Evolutionary conservation across 2,888 invertebrate genomes (phyloP).

Genomic region (Watsonalla binaria): DNA sequence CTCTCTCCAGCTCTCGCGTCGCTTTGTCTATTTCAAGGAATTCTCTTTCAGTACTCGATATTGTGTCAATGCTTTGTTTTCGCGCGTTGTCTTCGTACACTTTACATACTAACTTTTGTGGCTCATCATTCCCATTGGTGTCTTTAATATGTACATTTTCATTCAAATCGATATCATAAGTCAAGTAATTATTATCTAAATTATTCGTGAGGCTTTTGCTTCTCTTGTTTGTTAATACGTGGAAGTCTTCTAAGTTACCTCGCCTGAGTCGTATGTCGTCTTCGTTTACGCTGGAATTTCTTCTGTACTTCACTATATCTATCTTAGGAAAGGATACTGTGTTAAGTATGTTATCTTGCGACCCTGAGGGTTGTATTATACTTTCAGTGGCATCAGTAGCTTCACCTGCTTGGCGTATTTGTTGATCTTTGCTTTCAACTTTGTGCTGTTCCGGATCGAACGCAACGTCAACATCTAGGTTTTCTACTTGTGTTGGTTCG

Average conservation of each 20-base stretch:
- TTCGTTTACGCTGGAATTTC: constrained; percentile 70
- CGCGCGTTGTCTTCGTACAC: constrained; percentile 49
- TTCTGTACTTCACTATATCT: constrained; percentile 61
- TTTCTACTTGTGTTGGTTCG: constrained; percentile 8
- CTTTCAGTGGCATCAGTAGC: constrained; percentile 18
- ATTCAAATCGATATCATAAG: constrained; percentile 65
- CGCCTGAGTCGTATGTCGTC: constrained; percentile 63
- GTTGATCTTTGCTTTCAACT: constrained; percentile 9
- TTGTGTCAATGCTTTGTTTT: constrained; percentile 64
- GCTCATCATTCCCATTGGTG: constrained; percentile 57
- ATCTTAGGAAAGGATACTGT: constrained; percentile 59
- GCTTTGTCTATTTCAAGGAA: constrained; percentile 71
- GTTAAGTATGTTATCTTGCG: constrained; percentile 49
- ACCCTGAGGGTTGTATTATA: constrained; percentile 30
- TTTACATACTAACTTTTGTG: constrained; percentile 65
- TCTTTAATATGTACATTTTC: constrained; percentile 43
- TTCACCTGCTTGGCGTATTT: constrained; percentile 12
- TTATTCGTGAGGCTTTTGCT: constrained; percentile 66
- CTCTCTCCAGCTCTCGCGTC: constrained; percentile 63
- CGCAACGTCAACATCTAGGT: constrained; percentile 8
- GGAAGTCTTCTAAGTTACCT: constrained; percentile 68
- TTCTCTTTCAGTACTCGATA: constrained; percentile 70
- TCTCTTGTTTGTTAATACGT: constrained; percentile 55
- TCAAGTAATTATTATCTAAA: constrained; percentile 45
- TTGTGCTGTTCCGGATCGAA: constrained; percentile 1